Evolutionary conservation across 2,888 invertebrate species (phyloP).

Genomic region (Aleiodes alternator): DNA sequence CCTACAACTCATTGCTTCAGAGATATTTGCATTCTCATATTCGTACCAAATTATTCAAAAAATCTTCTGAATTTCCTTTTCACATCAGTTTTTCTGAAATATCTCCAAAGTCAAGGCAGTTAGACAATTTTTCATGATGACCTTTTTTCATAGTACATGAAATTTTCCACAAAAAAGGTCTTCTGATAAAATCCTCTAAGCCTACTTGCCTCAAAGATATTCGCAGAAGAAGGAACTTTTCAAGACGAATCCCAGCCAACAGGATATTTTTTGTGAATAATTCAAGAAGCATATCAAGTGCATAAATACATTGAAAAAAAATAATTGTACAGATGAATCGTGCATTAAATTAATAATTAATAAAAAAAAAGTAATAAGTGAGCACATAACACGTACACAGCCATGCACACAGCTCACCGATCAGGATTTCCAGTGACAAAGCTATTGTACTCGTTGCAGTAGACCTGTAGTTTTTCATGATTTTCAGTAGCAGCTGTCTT

Average conservation of each 20-base stretch:
- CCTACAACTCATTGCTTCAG: no score
- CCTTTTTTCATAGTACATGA: no score
- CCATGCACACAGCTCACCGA: slow-evolving; percentile 60
- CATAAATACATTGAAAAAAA: not conserved
- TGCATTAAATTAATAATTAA: not conserved
- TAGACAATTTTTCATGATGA: no score
- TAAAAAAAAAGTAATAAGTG: not conserved
- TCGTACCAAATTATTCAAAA: no score
- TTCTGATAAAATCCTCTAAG: no score
- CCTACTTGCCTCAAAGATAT: no score
- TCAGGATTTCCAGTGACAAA: slow-evolving; percentile 65
- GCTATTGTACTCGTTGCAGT: slow-evolving; percentile 69
- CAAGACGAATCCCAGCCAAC: not conserved
- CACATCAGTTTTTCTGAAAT: no score
- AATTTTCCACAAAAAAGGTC: no score
- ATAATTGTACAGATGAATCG: not conserved
- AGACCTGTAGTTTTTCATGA: slow-evolving; percentile 67
- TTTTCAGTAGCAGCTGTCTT: slow-evolving; percentile 65
- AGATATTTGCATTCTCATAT: no score
- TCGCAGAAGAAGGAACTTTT: no score
- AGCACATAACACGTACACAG: slow-evolving; percentile 14
- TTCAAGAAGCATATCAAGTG: not conserved
- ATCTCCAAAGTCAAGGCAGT: no score
- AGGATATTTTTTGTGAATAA: not conserved
- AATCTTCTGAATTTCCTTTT: no score